These are phyloP conservation scores for Pollenia amentaria DNA, from an alignment of 2,888 invertebrate genomes.

Conservation along the genomic window DNA sequence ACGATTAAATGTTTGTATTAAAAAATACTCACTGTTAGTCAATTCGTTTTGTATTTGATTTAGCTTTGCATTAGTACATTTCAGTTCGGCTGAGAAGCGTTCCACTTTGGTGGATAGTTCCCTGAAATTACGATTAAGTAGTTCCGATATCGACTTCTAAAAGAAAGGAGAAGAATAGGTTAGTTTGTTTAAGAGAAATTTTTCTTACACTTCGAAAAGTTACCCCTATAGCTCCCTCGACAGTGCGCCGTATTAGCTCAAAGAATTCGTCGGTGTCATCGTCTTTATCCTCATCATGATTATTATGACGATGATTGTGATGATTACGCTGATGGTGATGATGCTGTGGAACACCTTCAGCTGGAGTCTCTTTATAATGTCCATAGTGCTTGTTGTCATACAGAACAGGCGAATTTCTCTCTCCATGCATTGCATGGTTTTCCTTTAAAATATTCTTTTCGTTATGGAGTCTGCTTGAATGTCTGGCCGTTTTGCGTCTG, in stretches of 20 bases:
- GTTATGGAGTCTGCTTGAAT: constrained; percentile 19
- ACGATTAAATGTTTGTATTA: not conserved
- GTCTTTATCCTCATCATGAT: constrained; percentile 79
- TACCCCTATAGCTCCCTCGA: constrained; percentile 81
- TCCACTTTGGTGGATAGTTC: constrained; percentile 81
- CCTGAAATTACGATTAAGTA: constrained; percentile 80
- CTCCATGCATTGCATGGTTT: constrained; percentile 48
- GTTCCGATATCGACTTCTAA: constrained; percentile 80
- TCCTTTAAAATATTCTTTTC: constrained; percentile 66
- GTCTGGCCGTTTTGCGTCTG: constrained; percentile 68
- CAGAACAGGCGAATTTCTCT: constrained; percentile 41
- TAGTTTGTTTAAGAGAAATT: not conserved
- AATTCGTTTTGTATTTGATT: constrained; percentile 79
- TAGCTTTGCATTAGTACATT: constrained; percentile 77
- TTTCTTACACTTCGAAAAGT: constrained; percentile 30
- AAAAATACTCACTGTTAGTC: constrained; percentile 79
- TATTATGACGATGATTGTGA: constrained; percentile 4
- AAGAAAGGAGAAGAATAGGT: constrained; percentile 1
- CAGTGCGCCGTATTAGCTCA: constrained; percentile 81
- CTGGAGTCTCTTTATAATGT: constrained; percentile 18
- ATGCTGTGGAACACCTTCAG: constrained; percentile 32
- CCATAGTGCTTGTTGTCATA: constrained; percentile 70
- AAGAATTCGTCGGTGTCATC: constrained; percentile 83
- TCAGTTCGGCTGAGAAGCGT: constrained; percentile 78
- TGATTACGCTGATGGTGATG: constrained; percentile 59